Evolutionary conservation across 2,888 invertebrate genomes (phyloP), one percentile per base, ranked within the genome.

Genomic region (Chorisops tibialis): DNA sequence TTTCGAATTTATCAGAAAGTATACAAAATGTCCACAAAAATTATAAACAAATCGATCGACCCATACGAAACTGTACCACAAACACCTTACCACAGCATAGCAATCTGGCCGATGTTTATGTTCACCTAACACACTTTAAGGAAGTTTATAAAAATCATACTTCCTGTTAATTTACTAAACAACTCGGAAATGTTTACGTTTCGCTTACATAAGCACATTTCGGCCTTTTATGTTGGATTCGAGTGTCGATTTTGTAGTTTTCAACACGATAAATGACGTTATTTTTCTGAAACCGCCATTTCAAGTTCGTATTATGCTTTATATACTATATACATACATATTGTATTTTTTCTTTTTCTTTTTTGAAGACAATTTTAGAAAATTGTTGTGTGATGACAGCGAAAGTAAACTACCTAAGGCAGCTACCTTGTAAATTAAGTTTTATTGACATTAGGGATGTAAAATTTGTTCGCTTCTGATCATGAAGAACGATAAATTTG

Each of bases 391-490:
- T 30, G 30, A 30, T 30, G 30, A 30, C 19, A 4, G 52, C 9
- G 22, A 54, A 54, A 54, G 41, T 41, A 54, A 41, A 39, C 43
- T 56, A 39, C n/a, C n/a, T n/a, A n/a, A n/a, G n/a, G n/a, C n/a
- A n/a, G n/a, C n/a, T 21, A 56, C 19, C 14, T 30, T 30, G 56
- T 43, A 56, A 56, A 56, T 56, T 56, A 56, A 56, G 43, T 56
- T 30, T 56, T 56, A 56, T 56, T 24, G 45, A 56, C 56, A 45
- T 24, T 18, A 43, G 11, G 45, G 43, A 56, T 56, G 45, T 18
- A 24, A 21, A 18, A 56, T 56, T 30, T 56, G 56, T 45, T n/a
- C n/a, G 56, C 38, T 30, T 12, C 43, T 30, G 56, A 56, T 16
- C 43, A 14, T 12, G 41, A 30, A 56, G 30, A n/a, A 14, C 24